Conservation (phyloP, 2,888 invertebrate genomes). For the Drosophila longiperda region DNA sequence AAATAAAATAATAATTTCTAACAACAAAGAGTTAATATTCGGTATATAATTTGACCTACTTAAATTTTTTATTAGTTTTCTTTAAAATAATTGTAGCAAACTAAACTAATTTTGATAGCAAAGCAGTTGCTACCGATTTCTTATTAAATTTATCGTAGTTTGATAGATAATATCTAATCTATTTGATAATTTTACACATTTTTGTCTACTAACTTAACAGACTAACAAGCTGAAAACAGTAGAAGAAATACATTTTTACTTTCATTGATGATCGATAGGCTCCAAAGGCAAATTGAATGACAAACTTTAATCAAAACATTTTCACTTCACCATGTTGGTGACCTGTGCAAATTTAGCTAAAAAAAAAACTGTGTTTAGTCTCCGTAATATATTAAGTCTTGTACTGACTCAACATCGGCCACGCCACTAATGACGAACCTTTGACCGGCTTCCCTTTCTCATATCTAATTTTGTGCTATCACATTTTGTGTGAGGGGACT, state of each 20-base stretch:
- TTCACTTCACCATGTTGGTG: constrained; percentile 5
- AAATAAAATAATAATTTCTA: constrained; percentile 14
- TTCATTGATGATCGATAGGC: not conserved
- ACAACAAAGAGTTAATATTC: constrained; percentile 4
- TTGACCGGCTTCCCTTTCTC: not conserved
- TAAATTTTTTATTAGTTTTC: not conserved
- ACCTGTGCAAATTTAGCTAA: constrained; percentile 1
- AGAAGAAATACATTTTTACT: not conserved
- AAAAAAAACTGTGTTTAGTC: not conserved
- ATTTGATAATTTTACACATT: not conserved
- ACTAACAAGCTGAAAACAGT: not conserved
- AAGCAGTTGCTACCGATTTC: not conserved
- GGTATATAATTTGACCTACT: no score
- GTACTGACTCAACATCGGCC: constrained; percentile 20
- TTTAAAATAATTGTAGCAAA: not conserved
- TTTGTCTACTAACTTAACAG: not conserved
- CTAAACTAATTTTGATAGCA: constrained; percentile 1
- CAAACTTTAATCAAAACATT: not conserved
- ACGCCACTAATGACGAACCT: not conserved
- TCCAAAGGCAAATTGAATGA: not conserved
- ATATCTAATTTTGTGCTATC: not conserved
- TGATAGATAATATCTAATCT: not conserved
- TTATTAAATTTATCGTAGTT: not conserved
- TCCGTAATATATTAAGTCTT: not conserved
- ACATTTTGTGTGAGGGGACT: constrained; percentile 4